Percentiles rank a stretch among this genome's conserved stretches.
phyloP scores from a whole-genome alignment of 2,113 vertebrate genomes.

The Pangasianodon gigas region DNA sequence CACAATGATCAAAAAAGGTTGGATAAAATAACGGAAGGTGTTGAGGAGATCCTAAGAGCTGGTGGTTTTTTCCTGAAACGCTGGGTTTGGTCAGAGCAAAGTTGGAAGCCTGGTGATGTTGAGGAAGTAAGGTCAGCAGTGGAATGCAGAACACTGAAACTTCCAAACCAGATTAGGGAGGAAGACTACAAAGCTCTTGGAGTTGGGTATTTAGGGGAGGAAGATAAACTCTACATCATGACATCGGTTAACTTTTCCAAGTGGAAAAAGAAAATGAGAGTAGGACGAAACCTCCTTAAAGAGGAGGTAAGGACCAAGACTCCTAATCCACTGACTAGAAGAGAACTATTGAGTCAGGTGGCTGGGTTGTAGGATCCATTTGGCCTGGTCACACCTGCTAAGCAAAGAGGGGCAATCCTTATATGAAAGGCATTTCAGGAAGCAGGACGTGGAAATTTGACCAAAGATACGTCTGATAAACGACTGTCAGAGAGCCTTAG shows the following conservation, averaged over 20 bases:
- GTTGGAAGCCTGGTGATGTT: not conserved
- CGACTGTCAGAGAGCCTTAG: slow-evolving; percentile 36
- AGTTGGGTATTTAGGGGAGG: slow-evolving; percentile 10
- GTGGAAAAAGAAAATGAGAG: slow-evolving; percentile 34
- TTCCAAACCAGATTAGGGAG: slow-evolving; percentile 32
- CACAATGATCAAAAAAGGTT: not conserved
- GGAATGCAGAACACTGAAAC: not conserved
- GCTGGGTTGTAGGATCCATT: not conserved
- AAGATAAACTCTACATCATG: slow-evolving; percentile 27
- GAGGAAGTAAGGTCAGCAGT: too few relatives aligned
- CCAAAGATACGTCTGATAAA: not conserved
- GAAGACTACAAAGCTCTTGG: slow-evolving; percentile 21
- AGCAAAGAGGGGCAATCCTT: slow-evolving; percentile 47
- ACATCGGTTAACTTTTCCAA: slow-evolving; percentile 42
- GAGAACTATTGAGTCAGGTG: slow-evolving; percentile 45
- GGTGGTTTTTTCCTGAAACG: slow-evolving; percentile 5
- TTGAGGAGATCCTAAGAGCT: not conserved
- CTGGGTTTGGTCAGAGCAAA: slow-evolving; percentile 12
- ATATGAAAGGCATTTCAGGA: slow-evolving; percentile 47
- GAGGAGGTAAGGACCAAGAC: slow-evolving; percentile 19
- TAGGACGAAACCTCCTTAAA: not conserved
- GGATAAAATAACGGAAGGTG: not conserved
- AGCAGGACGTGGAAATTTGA: slow-evolving; percentile 17
- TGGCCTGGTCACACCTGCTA: slow-evolving; percentile 19
- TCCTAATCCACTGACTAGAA: slow-evolving; percentile 24